Percentiles rank a stretch among this genome's conserved stretches.
Evolutionary conservation across 1,140 invertebrate species (phyloP).

Genomic region (Oedothorax gibbosus): DNA sequence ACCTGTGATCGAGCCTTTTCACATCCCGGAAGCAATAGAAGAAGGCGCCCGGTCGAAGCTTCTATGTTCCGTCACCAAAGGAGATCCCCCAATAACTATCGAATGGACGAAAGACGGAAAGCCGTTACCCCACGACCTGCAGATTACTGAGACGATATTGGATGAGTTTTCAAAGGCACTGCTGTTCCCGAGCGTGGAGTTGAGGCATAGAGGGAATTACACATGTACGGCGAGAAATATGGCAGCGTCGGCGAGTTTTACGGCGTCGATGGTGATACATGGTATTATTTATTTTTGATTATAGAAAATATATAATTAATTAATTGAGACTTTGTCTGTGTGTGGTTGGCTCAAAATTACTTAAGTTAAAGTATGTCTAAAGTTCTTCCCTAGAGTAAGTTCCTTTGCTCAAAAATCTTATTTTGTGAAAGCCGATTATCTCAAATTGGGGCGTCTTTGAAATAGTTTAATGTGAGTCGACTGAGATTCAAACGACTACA

Average conservation of each 20-base stretch:
- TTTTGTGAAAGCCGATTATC: too few relatives aligned
- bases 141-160: slow-evolving; percentile 47
- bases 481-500: too few relatives aligned
- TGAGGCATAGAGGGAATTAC: slow-evolving; percentile 70
- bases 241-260: slow-evolving; percentile 67
- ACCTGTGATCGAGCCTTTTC: slow-evolving; percentile 77
- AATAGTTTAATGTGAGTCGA: too few relatives aligned
- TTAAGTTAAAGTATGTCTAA: too few relatives aligned
- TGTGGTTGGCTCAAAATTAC: too few relatives aligned
- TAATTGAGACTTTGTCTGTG: too few relatives aligned
- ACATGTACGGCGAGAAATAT: slow-evolving; percentile 69
- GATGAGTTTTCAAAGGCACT: slow-evolving; percentile 62
- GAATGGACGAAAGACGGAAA: slow-evolving; percentile 69
- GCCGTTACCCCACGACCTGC: slow-evolving; percentile 68
- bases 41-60: slow-evolving; percentile 78
- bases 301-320: background rate
- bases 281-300: slow-evolving; percentile 64
- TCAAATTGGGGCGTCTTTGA: too few relatives aligned
- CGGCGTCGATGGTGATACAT: slow-evolving; percentile 68
- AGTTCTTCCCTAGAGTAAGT: too few relatives aligned
- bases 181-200: slow-evolving; percentile 64
- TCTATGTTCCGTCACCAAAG: slow-evolving; percentile 70
- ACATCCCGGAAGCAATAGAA: slow-evolving; percentile 75
- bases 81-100: slow-evolving; percentile 69
- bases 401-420: too few relatives aligned